Evolutionary conservation across 2,113 vertebrate species (phyloP).

Genomic region (Cynopterus brachyotis): DNA sequence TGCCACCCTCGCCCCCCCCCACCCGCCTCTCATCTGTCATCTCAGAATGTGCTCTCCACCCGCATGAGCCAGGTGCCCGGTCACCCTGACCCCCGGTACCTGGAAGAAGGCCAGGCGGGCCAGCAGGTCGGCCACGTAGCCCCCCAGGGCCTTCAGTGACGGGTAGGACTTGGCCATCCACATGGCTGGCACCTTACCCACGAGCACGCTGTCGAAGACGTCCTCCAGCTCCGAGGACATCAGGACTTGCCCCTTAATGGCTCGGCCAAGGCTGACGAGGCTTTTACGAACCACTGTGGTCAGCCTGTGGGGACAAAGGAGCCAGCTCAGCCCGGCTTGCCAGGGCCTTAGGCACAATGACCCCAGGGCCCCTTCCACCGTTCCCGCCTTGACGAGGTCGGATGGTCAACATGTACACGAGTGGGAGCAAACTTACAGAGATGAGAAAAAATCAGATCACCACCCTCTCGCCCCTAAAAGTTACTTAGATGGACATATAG

Average conservation of each 20-base stretch:
- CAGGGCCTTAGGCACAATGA: not conserved
- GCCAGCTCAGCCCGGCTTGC: not conserved
- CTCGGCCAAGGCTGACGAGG: conserved; percentile 89
- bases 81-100: conserved; percentile 78
- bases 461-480: not conserved
- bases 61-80: not conserved
- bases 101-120: conserved; percentile 90
- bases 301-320: conserved; percentile 83
- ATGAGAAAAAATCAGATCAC: not conserved
- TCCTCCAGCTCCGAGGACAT: conserved; percentile 95
- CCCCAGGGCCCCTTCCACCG: not conserved
- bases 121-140: conserved; percentile 91
- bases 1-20: not conserved
- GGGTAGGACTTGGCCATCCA: conserved; percentile 96
- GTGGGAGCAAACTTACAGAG: not conserved
- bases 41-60: not conserved
- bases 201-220: conserved; percentile 91
- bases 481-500: not conserved
- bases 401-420: not conserved
- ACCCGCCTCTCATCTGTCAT: not conserved
- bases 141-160: conserved; percentile 92
- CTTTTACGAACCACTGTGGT: conserved; percentile 89
- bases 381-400: not conserved
- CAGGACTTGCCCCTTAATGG: conserved; percentile 93
- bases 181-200: conserved; percentile 91